Percentiles rank a stretch among this genome's conserved stretches.
Evolutionary conservation across 2,113 vertebrate species (phyloP).

Genomic region (Rhinogobius similis): DNA sequence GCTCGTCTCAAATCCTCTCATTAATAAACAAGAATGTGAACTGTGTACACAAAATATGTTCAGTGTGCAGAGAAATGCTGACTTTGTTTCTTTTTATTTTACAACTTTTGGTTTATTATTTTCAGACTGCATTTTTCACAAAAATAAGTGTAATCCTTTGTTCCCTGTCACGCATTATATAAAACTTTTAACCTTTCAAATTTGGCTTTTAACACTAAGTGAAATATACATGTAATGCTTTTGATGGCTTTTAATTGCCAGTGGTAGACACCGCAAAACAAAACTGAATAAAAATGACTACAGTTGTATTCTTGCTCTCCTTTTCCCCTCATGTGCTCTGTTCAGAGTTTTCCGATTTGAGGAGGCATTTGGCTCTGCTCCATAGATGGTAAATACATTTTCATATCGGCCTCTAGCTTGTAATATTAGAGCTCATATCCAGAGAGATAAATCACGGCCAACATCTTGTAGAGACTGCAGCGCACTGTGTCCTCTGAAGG

Average conservation of each 20-base stretch:
- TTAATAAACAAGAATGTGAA: constrained; percentile 35
- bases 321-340: constrained; percentile 17
- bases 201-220: too few relatives aligned
- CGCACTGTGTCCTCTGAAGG: too few relatives aligned
- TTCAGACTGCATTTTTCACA: neutral
- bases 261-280: neutral
- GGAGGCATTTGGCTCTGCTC: constrained; percentile 37
- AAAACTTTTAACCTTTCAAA: neutral
- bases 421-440: constrained; percentile 55
- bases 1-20: constrained; percentile 34
- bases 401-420: constrained; percentile 45
- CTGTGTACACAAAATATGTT: constrained; percentile 12
- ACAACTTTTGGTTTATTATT: neutral
- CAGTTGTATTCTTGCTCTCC: neutral
- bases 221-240: too few relatives aligned
- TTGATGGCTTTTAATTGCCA: too few relatives aligned
- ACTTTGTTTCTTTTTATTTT: constrained; percentile 9
- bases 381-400: constrained; percentile 63
- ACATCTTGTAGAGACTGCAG: too few relatives aligned
- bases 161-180: neutral
- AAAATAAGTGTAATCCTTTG: neutral
- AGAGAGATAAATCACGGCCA: constrained; percentile 55
- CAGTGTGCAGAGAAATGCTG: neutral
- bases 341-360: constrained; percentile 48
- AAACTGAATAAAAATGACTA: neutral